Base-by-base conservation (phyloP, 2,888 invertebrate genomes). In the Clostera curtula region DNA sequence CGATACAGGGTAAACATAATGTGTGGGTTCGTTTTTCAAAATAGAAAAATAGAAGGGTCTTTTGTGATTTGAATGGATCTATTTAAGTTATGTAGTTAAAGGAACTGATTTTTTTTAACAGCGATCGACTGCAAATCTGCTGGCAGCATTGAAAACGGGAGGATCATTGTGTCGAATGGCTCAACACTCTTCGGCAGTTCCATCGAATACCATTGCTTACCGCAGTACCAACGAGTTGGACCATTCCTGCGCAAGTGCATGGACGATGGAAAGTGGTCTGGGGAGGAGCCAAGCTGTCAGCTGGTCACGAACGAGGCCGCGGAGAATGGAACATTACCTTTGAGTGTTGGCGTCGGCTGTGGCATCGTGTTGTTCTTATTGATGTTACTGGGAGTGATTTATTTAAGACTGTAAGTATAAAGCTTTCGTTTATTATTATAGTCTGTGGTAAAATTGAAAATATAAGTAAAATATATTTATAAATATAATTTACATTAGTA, bases 131-230 rank as follows among this genome's bases (percentile, higher is more conserved):
- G 96, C 69, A 90, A 90, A 31, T 87, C 91, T 27, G 95, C 95
- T 0, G 86, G 89, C 15, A 79, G 86, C 6, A 91, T 95, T 24
- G 92, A 93, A 39, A 95, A 96, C 60, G 95, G 96, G 0, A 88
- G 95, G 30, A 90, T 95, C 9, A 93, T 95, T 47, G 88, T 94
- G 16, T 89, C 94, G 31, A 96, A 96, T 58, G 90, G 91, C 24
- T 91, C 93, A 0, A 94, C 93, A 0, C 83, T 89, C 1, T 96
- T 91, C 63, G 93, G 92, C 14, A 93, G 93, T 27, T 90, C 93
- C 0, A 90, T 94, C 1, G 96, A 96, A 62, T 96, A 96, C 66
- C 95, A 95, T 59, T 96, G 96, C 60, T 71, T 95, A 30, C 95
- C 95, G 2, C 92, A 91, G 50, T 95, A 87, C 74, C 91, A 92